Conservation (phyloP, 2,888 invertebrate species). For the Tridacna crocea region DNA sequence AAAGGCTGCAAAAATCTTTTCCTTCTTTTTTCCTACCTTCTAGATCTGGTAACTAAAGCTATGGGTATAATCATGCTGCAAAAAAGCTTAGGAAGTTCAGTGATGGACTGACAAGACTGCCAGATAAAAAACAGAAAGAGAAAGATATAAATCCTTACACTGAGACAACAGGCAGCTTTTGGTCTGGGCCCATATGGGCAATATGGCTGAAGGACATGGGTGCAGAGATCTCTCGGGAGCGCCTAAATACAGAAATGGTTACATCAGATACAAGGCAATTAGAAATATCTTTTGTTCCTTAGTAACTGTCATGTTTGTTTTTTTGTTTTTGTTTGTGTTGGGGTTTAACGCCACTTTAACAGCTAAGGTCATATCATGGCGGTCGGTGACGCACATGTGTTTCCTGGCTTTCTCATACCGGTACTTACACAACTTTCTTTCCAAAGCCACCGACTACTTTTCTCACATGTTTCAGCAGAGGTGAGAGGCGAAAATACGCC, state of each 20-base stretch:
- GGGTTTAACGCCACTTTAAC: too few species aligned
- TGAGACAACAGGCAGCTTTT: constrained; percentile 88
- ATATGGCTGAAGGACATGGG: constrained; percentile 99
- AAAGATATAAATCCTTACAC: constrained; percentile 53
- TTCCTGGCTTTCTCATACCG: too few species aligned
- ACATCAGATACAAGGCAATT: background rate
- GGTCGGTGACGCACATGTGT: too few species aligned
- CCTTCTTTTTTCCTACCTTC: background rate
- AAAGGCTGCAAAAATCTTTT: too few species aligned
- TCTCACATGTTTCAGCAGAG: too few species aligned
- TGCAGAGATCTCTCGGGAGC: constrained; percentile 90
- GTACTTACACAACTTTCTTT: too few species aligned
- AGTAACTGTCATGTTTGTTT: too few species aligned
- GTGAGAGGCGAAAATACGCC: too few species aligned
- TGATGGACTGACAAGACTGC: background rate
- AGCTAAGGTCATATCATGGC: too few species aligned
- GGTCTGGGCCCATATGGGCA: constrained; percentile 97
- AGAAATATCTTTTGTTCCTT: too few species aligned
- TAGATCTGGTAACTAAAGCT: constrained; percentile 8
- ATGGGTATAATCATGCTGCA: constrained; percentile 16
- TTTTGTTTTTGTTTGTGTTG: too few species aligned
- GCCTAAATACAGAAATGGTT: constrained; percentile 65
- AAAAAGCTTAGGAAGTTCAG: background rate
- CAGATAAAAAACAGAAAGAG: constrained; percentile 6
- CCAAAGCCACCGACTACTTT: too few species aligned